Base-by-base conservation (phyloP, 2,888 invertebrate genomes). In the Melieria omissa region DNA sequence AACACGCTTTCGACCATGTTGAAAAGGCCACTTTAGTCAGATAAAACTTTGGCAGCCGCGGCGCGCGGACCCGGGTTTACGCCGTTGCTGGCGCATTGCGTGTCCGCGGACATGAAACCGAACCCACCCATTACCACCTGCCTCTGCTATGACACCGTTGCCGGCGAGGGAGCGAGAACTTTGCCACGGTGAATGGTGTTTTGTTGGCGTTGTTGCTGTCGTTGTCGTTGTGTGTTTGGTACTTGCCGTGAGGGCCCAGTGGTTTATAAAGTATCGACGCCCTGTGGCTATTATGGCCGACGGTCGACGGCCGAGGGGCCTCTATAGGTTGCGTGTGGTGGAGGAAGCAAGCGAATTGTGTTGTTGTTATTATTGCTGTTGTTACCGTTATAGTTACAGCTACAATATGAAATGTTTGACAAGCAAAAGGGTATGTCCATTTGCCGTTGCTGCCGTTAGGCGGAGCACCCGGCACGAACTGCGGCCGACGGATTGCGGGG, bases 1-100 rank as follows among this genome's bases (percentile, higher is more conserved):
- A 76, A 76, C 77, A 76, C 72, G 75, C 74, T 73, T 74, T 70
- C 75, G 70, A 71, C 76, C 76, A 76, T 75, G 75, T 74, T 74
- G 70, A 66, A 72, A 49, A 12, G 10, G n/a, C 10, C 52, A 52
- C 52, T 52, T 52, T 52, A 52, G 5, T 0, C 14, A 52, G n/a
- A n/a, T 52, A 5, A 8, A 52, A 12, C 14, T 52, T 52, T 5
- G 12, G 14, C 0, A 52, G 5, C 1, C 52, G 12, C 12, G 49
- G 12, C 12, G 49, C 12, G 12, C 9, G 16, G 49, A 49, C 14
- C 29, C 16, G 66, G 52, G 69, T 71, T 75, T 69, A 75, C 77
- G 74, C 76, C 76, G 73, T 76, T 73, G 29, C 29, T 29, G 29
- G 29, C 29, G 29, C 29, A 29, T 29, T 29, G 29, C 29, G 29